Conservation (phyloP, 2,113 vertebrate species). For the Marcusenius ussheri region DNA sequence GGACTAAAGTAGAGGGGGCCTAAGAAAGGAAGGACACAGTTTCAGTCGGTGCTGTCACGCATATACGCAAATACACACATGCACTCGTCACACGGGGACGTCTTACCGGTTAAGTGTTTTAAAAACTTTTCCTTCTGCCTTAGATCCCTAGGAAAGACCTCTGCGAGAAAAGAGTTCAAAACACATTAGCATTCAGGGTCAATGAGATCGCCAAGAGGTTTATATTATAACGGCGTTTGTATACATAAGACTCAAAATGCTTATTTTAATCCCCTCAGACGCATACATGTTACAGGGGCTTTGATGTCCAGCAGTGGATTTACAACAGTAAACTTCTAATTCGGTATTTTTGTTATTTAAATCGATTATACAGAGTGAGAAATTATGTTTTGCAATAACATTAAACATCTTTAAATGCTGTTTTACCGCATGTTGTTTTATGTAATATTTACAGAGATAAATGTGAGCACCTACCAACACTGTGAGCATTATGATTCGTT, state of each 20-base stretch:
- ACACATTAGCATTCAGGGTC: neutral
- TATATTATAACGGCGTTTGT: neutral
- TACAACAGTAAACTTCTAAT: neutral
- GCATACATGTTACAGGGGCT: neutral
- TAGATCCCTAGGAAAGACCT: slow-evolving; percentile 74
- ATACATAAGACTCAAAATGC: neutral
- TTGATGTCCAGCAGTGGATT: neutral
- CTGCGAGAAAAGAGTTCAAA: slow-evolving; percentile 46
- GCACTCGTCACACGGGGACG: neutral
- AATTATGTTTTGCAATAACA: neutral
- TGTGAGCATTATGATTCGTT: slow-evolving; percentile 59
- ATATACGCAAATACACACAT: neutral
- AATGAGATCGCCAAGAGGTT: neutral
- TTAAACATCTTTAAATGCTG: neutral
- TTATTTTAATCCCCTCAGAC: neutral
- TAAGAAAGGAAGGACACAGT: slow-evolving; percentile 43
- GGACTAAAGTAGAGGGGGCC: slow-evolving; percentile 86
- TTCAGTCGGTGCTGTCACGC: neutral
- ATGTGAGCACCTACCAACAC: slow-evolving; percentile 67
- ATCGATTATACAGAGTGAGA: neutral
- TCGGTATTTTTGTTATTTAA: neutral
- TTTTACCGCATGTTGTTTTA: neutral
- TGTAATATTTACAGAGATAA: neutral
- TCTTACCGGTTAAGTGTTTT: slow-evolving; percentile 83
- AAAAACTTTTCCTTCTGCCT: slow-evolving; percentile 84